Base-by-base conservation (phyloP, 2,888 invertebrate species). In the Ophraella communa region DNA sequence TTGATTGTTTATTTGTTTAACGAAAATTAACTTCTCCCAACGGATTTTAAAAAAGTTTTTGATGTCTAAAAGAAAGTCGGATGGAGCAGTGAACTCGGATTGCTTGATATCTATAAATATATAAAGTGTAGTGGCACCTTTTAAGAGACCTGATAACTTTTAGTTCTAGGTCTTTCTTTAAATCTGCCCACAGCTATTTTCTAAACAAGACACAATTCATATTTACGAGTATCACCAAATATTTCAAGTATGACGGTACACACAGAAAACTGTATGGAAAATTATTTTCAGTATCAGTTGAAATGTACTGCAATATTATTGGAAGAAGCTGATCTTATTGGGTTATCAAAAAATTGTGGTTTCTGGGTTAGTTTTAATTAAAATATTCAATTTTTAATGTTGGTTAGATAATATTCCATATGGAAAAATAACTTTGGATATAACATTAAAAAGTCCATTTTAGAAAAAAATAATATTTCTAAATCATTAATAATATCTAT, bases 101-200 rank as follows among this genome's bases (percentile, higher is more conserved):
- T 30, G 62, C 65, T 63, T 69, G 67, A 61, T 64, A 69, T 68
- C 68, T 68, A 71, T 71, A 70, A 67, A 70, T 67, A 70, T n/a
- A n/a, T 53, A 58, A 55, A 57, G 54, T 56, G 45, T 57, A 27
- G 35, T 33, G 53, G 53, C 57, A 51, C 49, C 42, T 30, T 27
- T 52, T 18, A 54, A 56, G 33, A 59, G 53, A 42, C 27, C 55
- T 64, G n/a, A 27, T 52, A 51, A 53, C 62, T 54, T 47, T 53
- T 23, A 27, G 14, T 33, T 52, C 30, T n/a, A 54, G 58, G 58
- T 45, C 65, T 59, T 52, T 62, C 58, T 45, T 10, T 30, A 42
- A 30, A 20, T 11, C n/a, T 18, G 18, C 56, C 52, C 30, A 52
- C 35, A 35, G n/a, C 53, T 35, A 53, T 53, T 53, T 35, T 27